phyloP scores from a whole-genome alignment of 2,113 vertebrate genomes.

The Hiodon alosoides region DNA sequence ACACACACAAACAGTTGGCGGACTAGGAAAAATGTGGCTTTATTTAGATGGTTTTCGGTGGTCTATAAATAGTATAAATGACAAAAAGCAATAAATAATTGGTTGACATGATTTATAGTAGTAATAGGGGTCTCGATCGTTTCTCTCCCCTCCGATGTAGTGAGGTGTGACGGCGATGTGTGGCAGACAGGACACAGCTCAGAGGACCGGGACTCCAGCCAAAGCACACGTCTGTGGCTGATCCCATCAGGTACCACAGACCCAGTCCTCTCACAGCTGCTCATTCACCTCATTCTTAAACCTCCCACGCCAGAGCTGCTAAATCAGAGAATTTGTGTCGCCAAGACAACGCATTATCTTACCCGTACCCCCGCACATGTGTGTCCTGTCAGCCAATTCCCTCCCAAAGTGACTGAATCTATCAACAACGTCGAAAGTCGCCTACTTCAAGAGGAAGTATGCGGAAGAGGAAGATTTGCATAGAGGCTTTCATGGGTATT shows the following conservation, averaged over 20 bases:
- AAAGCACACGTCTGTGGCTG: slow-evolving; percentile 14
- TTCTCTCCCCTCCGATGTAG: background rate
- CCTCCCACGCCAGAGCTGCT: background rate
- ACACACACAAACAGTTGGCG: background rate
- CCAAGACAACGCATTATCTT: background rate
- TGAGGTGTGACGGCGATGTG: slow-evolving; percentile 16
- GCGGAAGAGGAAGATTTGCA: slow-evolving; percentile 98
- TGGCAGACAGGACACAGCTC: background rate
- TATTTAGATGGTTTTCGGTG: too few relatives aligned
- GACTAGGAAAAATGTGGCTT: background rate
- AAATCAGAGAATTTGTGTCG: background rate
- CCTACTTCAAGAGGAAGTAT: slow-evolving; percentile 99
- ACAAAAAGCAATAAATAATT: too few relatives aligned
- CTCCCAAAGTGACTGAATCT: slow-evolving; percentile 49
- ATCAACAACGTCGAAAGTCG: slow-evolving; percentile 99
- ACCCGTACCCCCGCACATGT: background rate
- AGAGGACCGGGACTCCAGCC: slow-evolving; percentile 18
- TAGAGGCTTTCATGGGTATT: slow-evolving; percentile 84
- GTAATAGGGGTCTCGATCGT: too few relatives aligned
- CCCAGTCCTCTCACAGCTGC: background rate
- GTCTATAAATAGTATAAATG: too few relatives aligned
- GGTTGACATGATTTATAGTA: too few relatives aligned
- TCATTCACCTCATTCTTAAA: background rate
- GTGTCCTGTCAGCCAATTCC: slow-evolving; percentile 36
- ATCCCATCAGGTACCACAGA: slow-evolving; percentile 8